These are phyloP conservation scores for Exocentrus adspersus DNA, from an alignment of 2,888 invertebrate genomes.

Conservation along the genomic window DNA sequence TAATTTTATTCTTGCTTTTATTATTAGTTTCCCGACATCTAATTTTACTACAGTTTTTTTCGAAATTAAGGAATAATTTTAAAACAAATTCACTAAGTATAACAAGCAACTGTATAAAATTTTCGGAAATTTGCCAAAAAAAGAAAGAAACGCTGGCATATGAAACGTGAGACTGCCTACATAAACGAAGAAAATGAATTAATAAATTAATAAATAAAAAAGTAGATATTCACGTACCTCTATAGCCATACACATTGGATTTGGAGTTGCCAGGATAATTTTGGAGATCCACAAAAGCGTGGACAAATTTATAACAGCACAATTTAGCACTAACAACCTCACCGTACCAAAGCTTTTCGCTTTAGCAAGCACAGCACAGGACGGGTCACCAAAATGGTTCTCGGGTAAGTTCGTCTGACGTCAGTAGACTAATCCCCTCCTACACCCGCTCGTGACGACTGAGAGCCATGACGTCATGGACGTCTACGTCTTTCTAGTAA, in stretches of 20 bases:
- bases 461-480: constrained; percentile 28
- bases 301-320: constrained; percentile 46
- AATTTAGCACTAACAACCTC: constrained; percentile 41
- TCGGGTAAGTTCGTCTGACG: constrained; percentile 51
- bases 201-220: background rate
- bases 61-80: too few species aligned
- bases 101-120: background rate
- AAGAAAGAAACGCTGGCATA: background rate
- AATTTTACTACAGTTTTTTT: too few species aligned
- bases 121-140: background rate
- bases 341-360: constrained; percentile 48
- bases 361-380: constrained; percentile 48
- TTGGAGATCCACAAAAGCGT: constrained; percentile 51
- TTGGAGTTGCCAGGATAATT: constrained; percentile 49
- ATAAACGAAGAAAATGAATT: background rate
- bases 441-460: constrained; percentile 37
- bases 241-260: constrained; percentile 59
- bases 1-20: too few species aligned
- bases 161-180: background rate
- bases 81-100: too few species aligned
- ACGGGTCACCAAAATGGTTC: constrained; percentile 53
- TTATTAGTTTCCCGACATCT: too few species aligned
- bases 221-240: constrained; percentile 50
- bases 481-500: constrained; percentile 17
- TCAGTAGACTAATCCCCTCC: constrained; percentile 45